phyloP scores from a whole-genome alignment of 2,113 vertebrate genomes.

The Rhinolophus ferrumequinum region DNA sequence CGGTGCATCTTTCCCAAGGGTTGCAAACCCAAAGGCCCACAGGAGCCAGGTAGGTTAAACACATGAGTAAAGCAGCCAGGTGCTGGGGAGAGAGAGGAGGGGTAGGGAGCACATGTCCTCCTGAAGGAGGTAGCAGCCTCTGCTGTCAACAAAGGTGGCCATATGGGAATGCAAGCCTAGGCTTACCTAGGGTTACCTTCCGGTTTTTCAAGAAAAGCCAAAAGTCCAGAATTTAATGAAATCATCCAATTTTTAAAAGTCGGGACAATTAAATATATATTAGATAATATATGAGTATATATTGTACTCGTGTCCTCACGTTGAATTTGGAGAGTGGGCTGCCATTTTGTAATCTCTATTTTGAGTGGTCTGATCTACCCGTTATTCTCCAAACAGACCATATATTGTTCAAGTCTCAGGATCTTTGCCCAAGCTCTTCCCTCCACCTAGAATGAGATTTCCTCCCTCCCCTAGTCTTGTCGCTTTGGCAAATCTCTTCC shows the following conservation, averaged over 20 bases:
- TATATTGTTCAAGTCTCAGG: background rate
- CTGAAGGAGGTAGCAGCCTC: background rate
- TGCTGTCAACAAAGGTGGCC: background rate
- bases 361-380: background rate
- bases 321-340: background rate
- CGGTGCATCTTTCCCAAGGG: background rate
- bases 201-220: background rate
- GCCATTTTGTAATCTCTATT: background rate
- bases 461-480: background rate
- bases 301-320: background rate
- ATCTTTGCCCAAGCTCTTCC: background rate
- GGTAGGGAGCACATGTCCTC: background rate
- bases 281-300: too few species aligned
- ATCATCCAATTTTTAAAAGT: conserved; percentile 1
- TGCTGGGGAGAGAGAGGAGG: background rate
- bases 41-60: background rate
- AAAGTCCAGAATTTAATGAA: conserved; percentile 18
- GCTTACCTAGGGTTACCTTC: background rate
- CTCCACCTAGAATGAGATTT: background rate
- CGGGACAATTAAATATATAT: background rate
- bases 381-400: background rate
- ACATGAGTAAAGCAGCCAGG: background rate
- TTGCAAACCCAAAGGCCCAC: background rate
- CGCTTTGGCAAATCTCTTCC: conserved; percentile 11
- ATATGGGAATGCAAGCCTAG: background rate